Conservation (phyloP, 2,113 vertebrate species). For the Fulica atra region DNA sequence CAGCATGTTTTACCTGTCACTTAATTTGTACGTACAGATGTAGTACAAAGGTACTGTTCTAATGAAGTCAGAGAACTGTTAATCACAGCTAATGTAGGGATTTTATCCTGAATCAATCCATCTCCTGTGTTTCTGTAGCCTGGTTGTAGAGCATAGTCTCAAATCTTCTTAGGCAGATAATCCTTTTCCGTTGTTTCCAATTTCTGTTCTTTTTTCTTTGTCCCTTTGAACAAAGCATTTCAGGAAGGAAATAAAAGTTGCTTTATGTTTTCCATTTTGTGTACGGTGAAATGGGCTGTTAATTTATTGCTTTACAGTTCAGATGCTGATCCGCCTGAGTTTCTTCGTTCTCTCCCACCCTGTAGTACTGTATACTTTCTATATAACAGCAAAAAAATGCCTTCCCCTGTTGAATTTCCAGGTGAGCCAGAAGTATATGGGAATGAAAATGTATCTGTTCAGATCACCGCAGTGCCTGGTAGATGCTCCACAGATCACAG, state of each 20-base stretch:
- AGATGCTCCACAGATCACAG: neutral
- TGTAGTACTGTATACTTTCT: neutral
- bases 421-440: neutral
- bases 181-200: neutral
- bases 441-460: neutral
- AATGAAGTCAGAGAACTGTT: neutral
- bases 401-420: neutral
- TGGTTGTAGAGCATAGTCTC: neutral
- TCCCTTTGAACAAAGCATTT: neutral
- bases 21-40: neutral
- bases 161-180: neutral
- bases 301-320: neutral
- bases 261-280: neutral
- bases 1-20: neutral
- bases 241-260: neutral
- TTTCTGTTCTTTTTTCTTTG: neutral
- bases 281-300: neutral
- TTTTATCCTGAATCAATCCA: neutral
- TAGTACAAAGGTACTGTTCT: neutral
- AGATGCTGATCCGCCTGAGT: neutral
- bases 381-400: neutral
- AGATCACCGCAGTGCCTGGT: neutral
- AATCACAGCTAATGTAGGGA: neutral
- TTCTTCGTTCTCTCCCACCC: neutral
- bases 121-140: neutral